Evolutionary conservation across 2,113 vertebrate genomes (phyloP).

Genomic region (Suncus etruscus): DNA sequence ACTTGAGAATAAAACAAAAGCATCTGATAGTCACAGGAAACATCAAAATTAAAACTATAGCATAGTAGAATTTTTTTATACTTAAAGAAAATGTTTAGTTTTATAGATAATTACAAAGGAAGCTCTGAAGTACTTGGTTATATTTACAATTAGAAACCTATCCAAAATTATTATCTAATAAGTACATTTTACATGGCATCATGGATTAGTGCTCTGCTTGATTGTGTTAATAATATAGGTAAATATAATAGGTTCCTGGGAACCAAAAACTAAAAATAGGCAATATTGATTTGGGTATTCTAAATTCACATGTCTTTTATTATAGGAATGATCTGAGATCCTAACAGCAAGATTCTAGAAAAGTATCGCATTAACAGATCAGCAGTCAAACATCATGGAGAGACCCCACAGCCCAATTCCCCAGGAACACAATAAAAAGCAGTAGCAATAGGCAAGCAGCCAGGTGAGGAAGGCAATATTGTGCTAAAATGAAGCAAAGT

Average conservation of each 20-base stretch:
- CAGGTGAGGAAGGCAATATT: conserved; percentile 50
- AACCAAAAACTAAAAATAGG: background rate
- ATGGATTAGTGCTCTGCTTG: background rate
- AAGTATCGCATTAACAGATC: background rate
- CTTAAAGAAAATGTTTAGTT: no score
- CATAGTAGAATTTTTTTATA: background rate
- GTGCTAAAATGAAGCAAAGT: background rate
- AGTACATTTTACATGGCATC: background rate
- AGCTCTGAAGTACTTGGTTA: background rate
- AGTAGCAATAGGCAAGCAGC: background rate
- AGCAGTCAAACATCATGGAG: background rate
- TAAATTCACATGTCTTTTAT: background rate
- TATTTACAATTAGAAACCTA: background rate
- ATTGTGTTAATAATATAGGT: background rate
- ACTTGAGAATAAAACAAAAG: background rate
- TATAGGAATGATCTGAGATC: background rate
- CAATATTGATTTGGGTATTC: background rate
- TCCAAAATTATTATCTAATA: background rate
- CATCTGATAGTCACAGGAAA: background rate
- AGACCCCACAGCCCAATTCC: background rate
- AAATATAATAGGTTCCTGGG: background rate
- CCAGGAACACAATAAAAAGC: fast-evolving
- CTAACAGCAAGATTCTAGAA: background rate
- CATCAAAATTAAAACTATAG: background rate
- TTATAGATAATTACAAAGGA: background rate